Percentiles rank a stretch among this genome's conserved stretches.
phyloP scores from a whole-genome alignment of 92 coral and sea anemone genomes.

The Nematostella vectensis region DNA sequence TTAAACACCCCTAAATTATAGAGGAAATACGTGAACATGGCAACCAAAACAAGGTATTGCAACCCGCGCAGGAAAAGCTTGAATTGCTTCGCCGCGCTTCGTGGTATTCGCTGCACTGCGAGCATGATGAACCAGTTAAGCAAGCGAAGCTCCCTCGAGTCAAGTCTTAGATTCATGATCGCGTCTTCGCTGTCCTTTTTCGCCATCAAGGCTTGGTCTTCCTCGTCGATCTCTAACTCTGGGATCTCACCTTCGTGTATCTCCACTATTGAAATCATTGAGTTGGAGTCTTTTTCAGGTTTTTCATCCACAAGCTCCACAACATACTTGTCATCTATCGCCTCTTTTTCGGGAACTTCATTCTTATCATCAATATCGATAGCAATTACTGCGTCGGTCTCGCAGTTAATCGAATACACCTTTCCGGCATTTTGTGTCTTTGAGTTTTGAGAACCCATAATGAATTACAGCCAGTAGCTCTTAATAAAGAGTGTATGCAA shows the following conservation, averaged over 20 bases:
- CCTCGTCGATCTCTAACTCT: neutral
- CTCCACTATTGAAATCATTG: neutral
- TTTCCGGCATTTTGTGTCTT: too few relatives aligned
- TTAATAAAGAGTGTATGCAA: too few relatives aligned
- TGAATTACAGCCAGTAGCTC: too few relatives aligned
- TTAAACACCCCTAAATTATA: conserved; percentile 45
- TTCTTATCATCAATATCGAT: neutral
- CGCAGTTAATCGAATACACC: too few relatives aligned
- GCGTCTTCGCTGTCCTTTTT: neutral
- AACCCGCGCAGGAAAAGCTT: neutral
- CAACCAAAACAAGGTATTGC: neutral
- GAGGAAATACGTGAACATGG: conserved; percentile 3
- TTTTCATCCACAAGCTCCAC: too few relatives aligned
- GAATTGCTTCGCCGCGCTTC: neutral
- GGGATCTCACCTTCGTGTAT: neutral
- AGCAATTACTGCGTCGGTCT: too few relatives aligned
- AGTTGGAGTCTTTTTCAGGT: neutral
- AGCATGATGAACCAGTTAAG: neutral
- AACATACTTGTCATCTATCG: too few relatives aligned
- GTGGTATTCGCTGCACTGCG: conserved; percentile 7
- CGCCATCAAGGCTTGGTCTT: neutral
- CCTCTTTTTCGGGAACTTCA: neutral
- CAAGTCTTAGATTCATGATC: neutral
- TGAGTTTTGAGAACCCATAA: too few relatives aligned
- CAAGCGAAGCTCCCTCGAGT: neutral